Evolutionary conservation across 2,888 invertebrate species (phyloP).

Genomic region (Noctua comes): DNA sequence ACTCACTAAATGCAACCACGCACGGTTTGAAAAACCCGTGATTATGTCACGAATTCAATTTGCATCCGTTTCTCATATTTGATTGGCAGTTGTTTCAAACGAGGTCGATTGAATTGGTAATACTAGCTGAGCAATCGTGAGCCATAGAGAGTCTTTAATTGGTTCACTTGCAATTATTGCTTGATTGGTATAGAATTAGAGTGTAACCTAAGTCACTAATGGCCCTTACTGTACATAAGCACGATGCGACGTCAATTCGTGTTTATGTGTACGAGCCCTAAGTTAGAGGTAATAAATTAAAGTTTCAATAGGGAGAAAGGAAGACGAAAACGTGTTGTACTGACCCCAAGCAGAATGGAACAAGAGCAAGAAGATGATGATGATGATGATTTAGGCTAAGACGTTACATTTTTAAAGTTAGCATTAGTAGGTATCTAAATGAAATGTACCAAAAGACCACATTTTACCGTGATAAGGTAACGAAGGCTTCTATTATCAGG

Average conservation of each 20-base stretch:
- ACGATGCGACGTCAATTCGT: too few species aligned
- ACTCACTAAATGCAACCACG: not conserved
- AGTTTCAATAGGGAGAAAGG: not conserved
- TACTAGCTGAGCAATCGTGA: not conserved
- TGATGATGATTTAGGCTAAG: not conserved
- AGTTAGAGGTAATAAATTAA: too few species aligned
- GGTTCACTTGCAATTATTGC: not conserved
- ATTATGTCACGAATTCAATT: conserved; percentile 4
- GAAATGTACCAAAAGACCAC: not conserved
- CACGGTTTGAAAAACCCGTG: not conserved
- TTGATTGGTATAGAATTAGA: not conserved
- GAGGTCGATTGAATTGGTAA: conserved; percentile 9
- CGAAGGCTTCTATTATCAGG: not conserved
- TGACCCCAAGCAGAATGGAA: not conserved
- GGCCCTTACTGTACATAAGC: too few species aligned
- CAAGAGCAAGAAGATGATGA: not conserved
- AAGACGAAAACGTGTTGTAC: not conserved
- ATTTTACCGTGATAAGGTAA: not conserved
- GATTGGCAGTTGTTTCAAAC: conserved; percentile 11
- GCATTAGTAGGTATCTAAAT: not conserved
- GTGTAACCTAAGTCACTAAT: too few species aligned
- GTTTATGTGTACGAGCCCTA: too few species aligned
- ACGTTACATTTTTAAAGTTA: not conserved
- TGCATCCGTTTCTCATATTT: conserved; percentile 9
- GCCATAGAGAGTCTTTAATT: not conserved